phyloP scores from a whole-genome alignment of 2,888 invertebrate species.

The Cryptophagus acutangulus region DNA sequence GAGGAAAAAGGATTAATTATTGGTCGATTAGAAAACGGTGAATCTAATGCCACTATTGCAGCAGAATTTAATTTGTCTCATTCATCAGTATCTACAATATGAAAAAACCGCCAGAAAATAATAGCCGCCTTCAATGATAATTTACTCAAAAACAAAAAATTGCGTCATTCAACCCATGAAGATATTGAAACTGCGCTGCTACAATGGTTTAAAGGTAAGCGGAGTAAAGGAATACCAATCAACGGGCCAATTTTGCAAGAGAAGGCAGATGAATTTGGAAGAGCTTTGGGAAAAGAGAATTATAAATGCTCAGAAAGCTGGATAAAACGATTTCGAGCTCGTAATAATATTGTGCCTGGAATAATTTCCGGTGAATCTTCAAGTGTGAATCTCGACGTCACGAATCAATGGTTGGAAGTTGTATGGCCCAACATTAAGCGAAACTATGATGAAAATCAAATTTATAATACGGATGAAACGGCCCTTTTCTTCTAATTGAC shows the following conservation, averaged over 20 bases:
- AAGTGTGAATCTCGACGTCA: conserved; percentile 16
- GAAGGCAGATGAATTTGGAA: conserved; percentile 23
- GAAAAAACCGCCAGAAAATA: conserved; percentile 17
- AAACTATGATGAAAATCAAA: conserved; percentile 23
- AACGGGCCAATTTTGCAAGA: conserved; percentile 24
- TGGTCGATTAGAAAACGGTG: conserved; percentile 17
- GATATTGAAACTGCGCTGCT: conserved; percentile 19
- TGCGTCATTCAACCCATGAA: conserved; percentile 17
- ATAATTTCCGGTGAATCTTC: conserved; percentile 21
- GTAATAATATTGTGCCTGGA: conserved; percentile 23
- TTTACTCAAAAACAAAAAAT: conserved; percentile 19
- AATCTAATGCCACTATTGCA: conserved; percentile 16
- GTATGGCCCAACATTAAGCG: conserved; percentile 20
- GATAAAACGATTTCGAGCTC: conserved; percentile 22
- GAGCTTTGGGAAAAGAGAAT: conserved; percentile 14
- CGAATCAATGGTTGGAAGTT: conserved; percentile 17
- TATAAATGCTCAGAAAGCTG: conserved; percentile 23
- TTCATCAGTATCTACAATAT: conserved; percentile 21
- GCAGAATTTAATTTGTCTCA: conserved; percentile 18
- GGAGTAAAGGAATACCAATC: conserved; percentile 18
- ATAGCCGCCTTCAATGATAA: conserved; percentile 16
- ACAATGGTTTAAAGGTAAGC: conserved; percentile 19
- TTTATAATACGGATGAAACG: conserved; percentile 34
- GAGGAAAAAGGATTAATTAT: conserved; percentile 18
- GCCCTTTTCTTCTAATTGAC: conserved; percentile 27